Conservation (phyloP, 2,888 invertebrate species). For the Strigamia transsilvanica region DNA sequence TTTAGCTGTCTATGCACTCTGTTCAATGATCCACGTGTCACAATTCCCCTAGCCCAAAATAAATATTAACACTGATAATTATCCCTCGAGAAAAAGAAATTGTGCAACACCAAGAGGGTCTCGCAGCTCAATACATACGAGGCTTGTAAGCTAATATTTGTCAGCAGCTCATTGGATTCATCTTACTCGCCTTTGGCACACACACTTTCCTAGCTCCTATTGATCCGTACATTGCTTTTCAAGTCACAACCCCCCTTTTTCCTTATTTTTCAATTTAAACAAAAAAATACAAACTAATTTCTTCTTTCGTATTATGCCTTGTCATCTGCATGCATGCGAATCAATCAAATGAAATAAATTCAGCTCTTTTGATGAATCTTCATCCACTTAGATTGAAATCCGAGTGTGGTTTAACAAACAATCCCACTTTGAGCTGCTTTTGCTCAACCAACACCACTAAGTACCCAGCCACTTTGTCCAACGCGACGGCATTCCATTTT, state of each 20-base stretch:
- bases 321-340: background rate
- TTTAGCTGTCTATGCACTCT: background rate
- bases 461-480: slow-evolving; percentile 1
- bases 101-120: background rate
- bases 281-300: background rate
- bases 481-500: background rate
- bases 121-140: background rate
- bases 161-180: slow-evolving; percentile 8
- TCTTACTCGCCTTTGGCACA: background rate
- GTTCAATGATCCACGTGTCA: background rate
- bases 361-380: no score
- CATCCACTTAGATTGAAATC: background rate
- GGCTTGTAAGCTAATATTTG: slow-evolving; percentile 22
- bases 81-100: slow-evolving; percentile 14
- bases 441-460: background rate
- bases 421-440: slow-evolving; percentile 8
- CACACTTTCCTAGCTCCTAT: background rate
- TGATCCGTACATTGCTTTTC: background rate
- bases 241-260: background rate
- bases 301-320: no score
- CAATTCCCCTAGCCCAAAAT: background rate
- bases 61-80: slow-evolving; percentile 26
- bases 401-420: background rate
- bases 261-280: background rate
- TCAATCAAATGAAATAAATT: no score